Percentiles rank a stretch among this genome's conserved stretches.
Evolutionary conservation across 2,797 vertebrate species (phyloP).

Genomic region (Poeciliopsis turneri): DNA sequence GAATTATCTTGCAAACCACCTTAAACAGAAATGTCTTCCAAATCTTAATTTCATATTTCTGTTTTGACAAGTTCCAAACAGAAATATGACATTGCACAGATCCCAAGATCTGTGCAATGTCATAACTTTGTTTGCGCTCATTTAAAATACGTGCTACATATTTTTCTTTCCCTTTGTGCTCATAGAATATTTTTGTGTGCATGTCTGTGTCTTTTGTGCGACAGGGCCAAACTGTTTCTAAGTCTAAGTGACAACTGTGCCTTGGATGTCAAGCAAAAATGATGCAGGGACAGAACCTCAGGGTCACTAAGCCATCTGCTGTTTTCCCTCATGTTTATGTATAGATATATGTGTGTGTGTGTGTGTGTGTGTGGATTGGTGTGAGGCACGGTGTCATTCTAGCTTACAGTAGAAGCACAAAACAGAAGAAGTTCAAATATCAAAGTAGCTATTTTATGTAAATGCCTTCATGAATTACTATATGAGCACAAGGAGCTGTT

Average conservation of each 20-base stretch:
- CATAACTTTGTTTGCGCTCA: constrained; percentile 7
- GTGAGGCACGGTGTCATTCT: background rate
- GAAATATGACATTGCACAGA: too few relatives aligned
- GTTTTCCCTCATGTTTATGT: constrained; percentile 48
- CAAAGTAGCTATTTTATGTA: background rate
- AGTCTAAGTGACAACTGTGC: constrained; percentile 63
- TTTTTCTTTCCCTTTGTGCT: constrained; percentile 2
- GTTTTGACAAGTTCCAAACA: background rate
- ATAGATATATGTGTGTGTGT: background rate
- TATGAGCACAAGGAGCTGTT: background rate
- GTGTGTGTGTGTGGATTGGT: background rate
- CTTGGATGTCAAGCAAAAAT: constrained; percentile 65
- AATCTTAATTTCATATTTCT: background rate
- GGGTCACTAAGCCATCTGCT: constrained; percentile 68
- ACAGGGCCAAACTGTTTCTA: constrained; percentile 38
- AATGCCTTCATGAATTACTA: background rate
- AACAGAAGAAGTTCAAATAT: background rate
- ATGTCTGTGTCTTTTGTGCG: constrained; percentile 14
- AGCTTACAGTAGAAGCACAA: constrained; percentile 1
- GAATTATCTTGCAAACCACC: background rate
- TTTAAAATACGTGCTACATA: background rate
- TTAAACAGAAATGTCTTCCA: background rate
- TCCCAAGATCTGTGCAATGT: background rate
- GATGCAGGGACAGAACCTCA: constrained; percentile 61
- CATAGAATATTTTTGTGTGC: background rate